phyloP scores from a whole-genome alignment of 2,113 vertebrate genomes.

The Tragelaphus scriptus region DNA sequence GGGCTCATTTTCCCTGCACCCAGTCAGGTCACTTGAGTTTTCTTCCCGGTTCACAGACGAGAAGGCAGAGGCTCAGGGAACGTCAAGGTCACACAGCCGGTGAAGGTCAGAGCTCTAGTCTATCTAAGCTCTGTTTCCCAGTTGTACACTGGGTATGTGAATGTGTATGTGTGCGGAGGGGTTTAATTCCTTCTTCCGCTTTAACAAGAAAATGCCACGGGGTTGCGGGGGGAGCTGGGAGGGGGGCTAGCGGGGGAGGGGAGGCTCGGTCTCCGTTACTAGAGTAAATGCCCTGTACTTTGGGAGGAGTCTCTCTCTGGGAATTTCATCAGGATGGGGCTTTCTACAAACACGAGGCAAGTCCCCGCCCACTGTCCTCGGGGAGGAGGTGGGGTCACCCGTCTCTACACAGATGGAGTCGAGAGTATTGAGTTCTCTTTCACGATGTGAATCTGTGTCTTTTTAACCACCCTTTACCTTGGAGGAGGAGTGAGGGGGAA shows the following conservation, averaged over 20 bases:
- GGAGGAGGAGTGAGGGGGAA: neutral
- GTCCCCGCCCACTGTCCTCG: neutral
- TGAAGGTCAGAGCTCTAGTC: neutral
- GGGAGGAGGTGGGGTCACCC: slow-evolving; percentile 3
- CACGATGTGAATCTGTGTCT: neutral
- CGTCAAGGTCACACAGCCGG: neutral
- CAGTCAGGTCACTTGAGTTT: neutral
- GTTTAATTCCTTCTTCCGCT: neutral
- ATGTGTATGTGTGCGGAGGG: neutral
- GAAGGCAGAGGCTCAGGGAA: neutral
- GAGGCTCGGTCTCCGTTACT: neutral
- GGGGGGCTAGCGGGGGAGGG: neutral
- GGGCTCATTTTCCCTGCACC: neutral
- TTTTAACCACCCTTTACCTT: neutral
- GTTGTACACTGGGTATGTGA: neutral
- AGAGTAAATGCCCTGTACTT: neutral
- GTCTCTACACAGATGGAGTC: neutral
- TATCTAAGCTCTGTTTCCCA: neutral
- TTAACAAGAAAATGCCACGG: neutral
- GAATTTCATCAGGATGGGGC: neutral
- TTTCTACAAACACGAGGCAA: neutral
- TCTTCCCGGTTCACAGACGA: neutral
- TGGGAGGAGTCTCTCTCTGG: neutral
- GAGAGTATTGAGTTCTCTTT: neutral
- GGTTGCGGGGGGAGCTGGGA: neutral